These are phyloP conservation scores for Julus scanicus DNA, from an alignment of 2,888 invertebrate genomes.

Conservation along the genomic window DNA sequence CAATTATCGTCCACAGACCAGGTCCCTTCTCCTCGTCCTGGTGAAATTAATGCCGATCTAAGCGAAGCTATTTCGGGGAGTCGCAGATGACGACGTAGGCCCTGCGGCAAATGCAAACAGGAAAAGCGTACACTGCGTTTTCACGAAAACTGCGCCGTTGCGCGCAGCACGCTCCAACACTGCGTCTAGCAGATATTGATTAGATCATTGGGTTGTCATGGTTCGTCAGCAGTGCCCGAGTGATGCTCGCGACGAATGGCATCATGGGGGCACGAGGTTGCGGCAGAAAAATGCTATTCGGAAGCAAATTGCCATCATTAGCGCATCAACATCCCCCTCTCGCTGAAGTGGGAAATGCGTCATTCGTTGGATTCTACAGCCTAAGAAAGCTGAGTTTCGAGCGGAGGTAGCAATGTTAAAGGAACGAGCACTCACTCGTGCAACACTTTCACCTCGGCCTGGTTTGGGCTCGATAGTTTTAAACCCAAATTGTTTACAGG, in stretches of 20 bases:
- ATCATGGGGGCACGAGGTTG: neutral
- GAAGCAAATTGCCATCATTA: neutral
- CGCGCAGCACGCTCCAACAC: neutral
- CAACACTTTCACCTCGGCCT: too few species aligned
- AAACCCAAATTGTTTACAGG: too few species aligned
- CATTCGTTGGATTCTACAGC: neutral
- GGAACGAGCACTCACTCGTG: too few species aligned
- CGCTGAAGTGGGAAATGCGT: neutral
- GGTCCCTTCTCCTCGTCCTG: neutral
- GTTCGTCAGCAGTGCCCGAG: neutral
- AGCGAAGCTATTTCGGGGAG: neutral
- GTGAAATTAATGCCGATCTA: neutral
- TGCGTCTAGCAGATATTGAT: neutral
- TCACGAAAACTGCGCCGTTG: neutral
- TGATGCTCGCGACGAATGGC: neutral
- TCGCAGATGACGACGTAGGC: neutral
- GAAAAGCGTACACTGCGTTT: neutral
- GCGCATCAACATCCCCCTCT: neutral
- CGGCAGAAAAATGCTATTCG: neutral
- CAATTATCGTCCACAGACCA: neutral
- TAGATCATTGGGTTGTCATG: neutral
- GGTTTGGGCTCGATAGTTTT: too few species aligned
- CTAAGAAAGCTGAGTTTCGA: too few species aligned
- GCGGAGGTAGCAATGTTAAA: too few species aligned
- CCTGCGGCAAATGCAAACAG: neutral